phyloP scores from a whole-genome alignment of 2,888 invertebrate genomes.

The Sminthurinus aureus region DNA sequence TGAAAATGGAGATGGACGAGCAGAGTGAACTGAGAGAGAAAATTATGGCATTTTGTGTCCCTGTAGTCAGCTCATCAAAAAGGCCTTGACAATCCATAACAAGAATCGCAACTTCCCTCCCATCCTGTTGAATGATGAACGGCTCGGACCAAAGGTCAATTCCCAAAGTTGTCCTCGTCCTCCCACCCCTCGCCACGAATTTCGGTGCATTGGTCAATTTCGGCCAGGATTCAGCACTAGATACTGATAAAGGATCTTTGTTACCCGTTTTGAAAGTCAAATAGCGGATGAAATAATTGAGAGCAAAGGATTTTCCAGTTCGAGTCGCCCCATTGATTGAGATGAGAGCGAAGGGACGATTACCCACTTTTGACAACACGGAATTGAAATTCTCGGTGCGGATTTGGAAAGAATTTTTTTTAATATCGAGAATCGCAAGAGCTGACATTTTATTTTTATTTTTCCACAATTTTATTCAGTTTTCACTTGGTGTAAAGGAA shows the following conservation, averaged over 20 bases:
- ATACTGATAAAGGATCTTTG: not conserved
- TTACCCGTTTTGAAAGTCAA: not conserved
- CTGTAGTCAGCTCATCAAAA: not conserved
- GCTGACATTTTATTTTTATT: no score
- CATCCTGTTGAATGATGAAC: not conserved
- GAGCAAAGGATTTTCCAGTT: not conserved
- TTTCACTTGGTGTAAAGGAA: no score
- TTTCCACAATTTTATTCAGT: no score
- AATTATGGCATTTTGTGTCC: not conserved
- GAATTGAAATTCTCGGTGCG: not conserved
- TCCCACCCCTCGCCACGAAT: not conserved
- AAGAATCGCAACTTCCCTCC: not conserved
- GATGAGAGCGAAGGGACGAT: not conserved
- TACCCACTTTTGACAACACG: not conserved
- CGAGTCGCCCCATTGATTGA: not conserved
- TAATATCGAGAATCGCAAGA: not conserved
- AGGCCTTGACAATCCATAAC: not conserved
- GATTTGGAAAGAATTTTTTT: not conserved
- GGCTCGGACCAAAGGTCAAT: not conserved
- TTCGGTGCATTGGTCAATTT: not conserved
- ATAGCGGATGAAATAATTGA: not conserved
- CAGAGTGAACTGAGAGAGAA: not conserved
- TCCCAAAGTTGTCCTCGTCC: not conserved
- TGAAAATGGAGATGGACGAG: constrained; percentile 3
- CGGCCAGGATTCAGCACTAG: not conserved